Evolutionary conservation across 2,888 invertebrate species (phyloP).

Genomic region (Pheosia gnoma): DNA sequence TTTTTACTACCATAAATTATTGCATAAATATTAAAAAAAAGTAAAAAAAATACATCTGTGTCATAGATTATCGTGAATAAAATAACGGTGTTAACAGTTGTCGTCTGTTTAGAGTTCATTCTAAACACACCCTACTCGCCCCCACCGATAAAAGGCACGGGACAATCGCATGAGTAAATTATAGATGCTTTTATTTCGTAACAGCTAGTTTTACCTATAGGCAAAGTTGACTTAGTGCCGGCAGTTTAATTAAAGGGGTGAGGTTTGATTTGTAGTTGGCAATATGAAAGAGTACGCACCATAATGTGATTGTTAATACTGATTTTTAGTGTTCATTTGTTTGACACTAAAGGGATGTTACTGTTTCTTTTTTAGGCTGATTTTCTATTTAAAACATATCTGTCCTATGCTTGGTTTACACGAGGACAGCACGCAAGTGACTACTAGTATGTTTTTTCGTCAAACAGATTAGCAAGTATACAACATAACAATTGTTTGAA

Average conservation of each 20-base stretch:
- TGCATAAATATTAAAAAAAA: no score
- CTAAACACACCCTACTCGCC: conserved; percentile 25
- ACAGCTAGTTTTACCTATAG: conserved; percentile 64
- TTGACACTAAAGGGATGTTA: background rate
- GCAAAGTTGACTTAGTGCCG: conserved; percentile 74
- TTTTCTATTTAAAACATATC: no score
- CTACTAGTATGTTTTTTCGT: no score
- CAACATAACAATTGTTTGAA: no score
- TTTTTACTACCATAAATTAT: background rate
- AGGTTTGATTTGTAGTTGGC: conserved; percentile 71
- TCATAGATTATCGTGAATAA: background rate
- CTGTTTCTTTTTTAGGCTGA: no score
- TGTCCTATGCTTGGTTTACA: no score
- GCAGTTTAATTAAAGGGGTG: conserved; percentile 78
- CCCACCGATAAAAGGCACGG: conserved; percentile 49
- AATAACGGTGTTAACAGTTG: no score
- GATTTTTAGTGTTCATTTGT: conserved; percentile 33
- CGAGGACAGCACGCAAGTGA: no score
- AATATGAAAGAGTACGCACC: conserved; percentile 56
- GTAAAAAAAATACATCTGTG: background rate
- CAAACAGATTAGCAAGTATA: no score
- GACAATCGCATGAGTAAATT: conserved; percentile 66
- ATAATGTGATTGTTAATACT: conserved; percentile 53
- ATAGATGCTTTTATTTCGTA: conserved; percentile 63
- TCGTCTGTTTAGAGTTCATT: background rate